Evolutionary conservation across 2,797 vertebrate genomes (phyloP).

Genomic region (Poecilia velifera): DNA sequence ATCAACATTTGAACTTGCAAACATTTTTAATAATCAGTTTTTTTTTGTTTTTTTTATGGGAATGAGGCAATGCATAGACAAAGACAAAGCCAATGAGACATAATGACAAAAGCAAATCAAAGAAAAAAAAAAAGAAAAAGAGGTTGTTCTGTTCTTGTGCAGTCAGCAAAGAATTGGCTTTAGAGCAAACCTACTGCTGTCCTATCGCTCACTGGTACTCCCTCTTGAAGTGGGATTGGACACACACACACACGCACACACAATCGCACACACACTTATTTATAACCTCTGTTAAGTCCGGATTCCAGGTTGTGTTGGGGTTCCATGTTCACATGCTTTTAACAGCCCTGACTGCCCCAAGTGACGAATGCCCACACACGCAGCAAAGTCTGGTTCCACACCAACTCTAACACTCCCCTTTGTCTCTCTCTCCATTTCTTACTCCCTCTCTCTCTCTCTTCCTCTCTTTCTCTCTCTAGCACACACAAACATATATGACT

Average conservation of each 20-base stretch:
- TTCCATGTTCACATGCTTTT: conserved; percentile 70
- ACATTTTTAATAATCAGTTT: neutral
- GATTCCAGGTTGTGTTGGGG: conserved; percentile 61
- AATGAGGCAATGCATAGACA: neutral
- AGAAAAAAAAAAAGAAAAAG: neutral
- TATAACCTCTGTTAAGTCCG: conserved; percentile 70
- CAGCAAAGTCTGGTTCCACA: conserved; percentile 47
- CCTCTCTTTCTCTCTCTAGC: neutral
- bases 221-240: conserved; percentile 37
- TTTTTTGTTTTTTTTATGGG: neutral
- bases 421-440: conserved; percentile 8
- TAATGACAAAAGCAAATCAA: neutral
- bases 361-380: conserved; percentile 71
- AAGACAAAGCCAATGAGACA: neutral
- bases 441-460: neutral
- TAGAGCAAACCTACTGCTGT: conserved; percentile 32
- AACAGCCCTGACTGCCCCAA: conserved; percentile 45
- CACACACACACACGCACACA: conserved; percentile 42
- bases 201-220: conserved; percentile 72
- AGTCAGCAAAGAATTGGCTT: conserved; percentile 30
- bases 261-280: conserved; percentile 64
- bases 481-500: conserved; percentile 12
- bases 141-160: conserved; percentile 6
- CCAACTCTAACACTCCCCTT: conserved; percentile 24
- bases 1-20: neutral